These are phyloP conservation scores for Lycia hirtaria DNA, from an alignment of 2,888 invertebrate genomes.

Conservation along the genomic window DNA sequence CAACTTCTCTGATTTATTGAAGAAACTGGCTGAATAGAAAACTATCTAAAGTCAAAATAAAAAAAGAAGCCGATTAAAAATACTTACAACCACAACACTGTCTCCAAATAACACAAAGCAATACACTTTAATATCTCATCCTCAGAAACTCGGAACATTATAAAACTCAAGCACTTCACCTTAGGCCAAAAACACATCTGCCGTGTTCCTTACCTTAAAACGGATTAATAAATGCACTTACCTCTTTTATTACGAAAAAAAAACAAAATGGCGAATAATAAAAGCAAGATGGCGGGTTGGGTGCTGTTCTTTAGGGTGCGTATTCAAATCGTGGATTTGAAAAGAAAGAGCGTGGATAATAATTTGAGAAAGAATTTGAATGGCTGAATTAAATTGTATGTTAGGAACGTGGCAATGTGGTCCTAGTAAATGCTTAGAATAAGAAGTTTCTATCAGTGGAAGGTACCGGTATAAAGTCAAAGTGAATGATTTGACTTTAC, in stretches of 20 bases:
- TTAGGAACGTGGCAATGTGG: too few relatives aligned
- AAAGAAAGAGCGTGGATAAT: conserved; percentile 3
- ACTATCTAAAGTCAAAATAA: too few relatives aligned
- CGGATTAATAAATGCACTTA: conserved; percentile 67
- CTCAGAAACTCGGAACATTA: conserved; percentile 20
- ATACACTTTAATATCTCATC: conserved; percentile 30
- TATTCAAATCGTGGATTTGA: conserved; percentile 31
- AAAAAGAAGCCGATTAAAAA: too few relatives aligned
- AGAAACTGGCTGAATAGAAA: too few relatives aligned
- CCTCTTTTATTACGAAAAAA: conserved; percentile 68
- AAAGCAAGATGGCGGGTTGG: conserved; percentile 75
- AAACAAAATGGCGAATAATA: conserved; percentile 71
- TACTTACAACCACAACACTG: not conserved
- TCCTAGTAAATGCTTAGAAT: too few relatives aligned
- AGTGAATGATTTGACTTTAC: too few relatives aligned
- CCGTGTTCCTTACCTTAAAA: conserved; percentile 52
- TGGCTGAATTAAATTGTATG: not conserved
- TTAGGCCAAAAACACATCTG: conserved; percentile 67
- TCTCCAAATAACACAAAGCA: conserved; percentile 9
- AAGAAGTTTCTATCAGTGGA: too few relatives aligned
- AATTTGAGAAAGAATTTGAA: not conserved
- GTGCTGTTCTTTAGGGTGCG: conserved; percentile 52
- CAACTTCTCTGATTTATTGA: too few relatives aligned
- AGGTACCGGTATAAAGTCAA: too few relatives aligned
- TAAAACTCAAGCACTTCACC: conserved; percentile 51